A percentile compares a stretch with the other conserved stretches of the same genome.
Evolutionary conservation across 1,140 invertebrate species (phyloP).

Genomic region (Gryllus bimaculatus): DNA sequence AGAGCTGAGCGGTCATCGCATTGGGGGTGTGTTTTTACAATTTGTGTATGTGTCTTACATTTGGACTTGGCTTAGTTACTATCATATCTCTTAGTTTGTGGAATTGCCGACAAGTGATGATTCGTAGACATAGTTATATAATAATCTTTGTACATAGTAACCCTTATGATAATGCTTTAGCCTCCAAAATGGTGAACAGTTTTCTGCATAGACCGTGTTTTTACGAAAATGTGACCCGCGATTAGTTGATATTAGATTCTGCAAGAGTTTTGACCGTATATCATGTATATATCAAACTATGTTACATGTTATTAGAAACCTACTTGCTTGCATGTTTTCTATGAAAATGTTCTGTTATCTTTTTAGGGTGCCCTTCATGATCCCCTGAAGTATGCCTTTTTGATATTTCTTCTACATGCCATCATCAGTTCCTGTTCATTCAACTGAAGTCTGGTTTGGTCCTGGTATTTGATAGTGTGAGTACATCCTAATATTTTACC

Average conservation of each 20-base stretch:
- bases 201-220: not conserved
- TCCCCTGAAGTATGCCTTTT: not conserved
- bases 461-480: slow-evolving; percentile 4
- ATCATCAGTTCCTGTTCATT: not conserved
- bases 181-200: not conserved
- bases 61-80: not conserved
- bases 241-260: too few relatives aligned
- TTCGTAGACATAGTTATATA: not conserved
- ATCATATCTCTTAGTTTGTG: not conserved
- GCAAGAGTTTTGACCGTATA: too few relatives aligned
- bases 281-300: too few relatives aligned
- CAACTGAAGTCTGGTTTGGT: not conserved
- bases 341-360: not conserved
- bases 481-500: not conserved
- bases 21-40: not conserved
- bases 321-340: not conserved
- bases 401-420: not conserved
- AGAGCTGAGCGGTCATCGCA: not conserved
- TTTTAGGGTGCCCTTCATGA: not conserved
- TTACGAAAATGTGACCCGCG: not conserved
- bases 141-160: not conserved
- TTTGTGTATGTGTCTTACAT: not conserved
- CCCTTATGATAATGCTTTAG: not conserved
- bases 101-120: not conserved
- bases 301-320: too few relatives aligned